Conservation (phyloP, 2,888 invertebrate genomes). For the Pachycephus smyrnensis region DNA sequence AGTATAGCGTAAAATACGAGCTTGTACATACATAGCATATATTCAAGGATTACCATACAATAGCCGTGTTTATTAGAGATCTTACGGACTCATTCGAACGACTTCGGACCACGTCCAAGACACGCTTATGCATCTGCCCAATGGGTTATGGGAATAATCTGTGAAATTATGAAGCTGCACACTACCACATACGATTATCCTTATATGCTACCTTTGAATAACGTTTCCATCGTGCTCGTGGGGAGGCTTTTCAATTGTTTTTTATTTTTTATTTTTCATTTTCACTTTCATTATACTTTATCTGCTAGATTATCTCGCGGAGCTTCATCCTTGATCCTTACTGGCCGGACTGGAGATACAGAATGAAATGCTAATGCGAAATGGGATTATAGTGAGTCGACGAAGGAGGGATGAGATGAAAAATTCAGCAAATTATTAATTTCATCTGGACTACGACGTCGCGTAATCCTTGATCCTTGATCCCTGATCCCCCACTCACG, state of each 20-base stretch:
- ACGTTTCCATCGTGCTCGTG: background rate
- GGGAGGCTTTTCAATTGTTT: background rate
- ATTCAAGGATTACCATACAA: conserved; percentile 59
- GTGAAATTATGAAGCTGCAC: conserved; percentile 4
- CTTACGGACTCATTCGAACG: conserved; percentile 1
- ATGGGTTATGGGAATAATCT: background rate
- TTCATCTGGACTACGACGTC: background rate
- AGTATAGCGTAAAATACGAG: conserved; percentile 9
- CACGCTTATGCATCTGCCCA: background rate
- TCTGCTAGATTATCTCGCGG: background rate
- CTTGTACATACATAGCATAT: conserved; percentile 28
- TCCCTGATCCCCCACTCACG: background rate
- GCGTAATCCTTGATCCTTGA: background rate
- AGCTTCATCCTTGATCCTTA: background rate
- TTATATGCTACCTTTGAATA: background rate
- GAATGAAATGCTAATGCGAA: background rate
- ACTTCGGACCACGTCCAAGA: background rate
- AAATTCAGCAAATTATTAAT: background rate
- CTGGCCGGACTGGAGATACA: background rate
- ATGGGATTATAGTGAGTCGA: background rate
- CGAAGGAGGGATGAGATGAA: background rate
- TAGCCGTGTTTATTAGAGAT: conserved; percentile 55
- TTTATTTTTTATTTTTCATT: background rate
- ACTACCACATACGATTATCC: background rate
- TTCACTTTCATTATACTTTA: background rate